phyloP scores from a whole-genome alignment of 2,888 invertebrate genomes.

The Sesamia inferens region DNA sequence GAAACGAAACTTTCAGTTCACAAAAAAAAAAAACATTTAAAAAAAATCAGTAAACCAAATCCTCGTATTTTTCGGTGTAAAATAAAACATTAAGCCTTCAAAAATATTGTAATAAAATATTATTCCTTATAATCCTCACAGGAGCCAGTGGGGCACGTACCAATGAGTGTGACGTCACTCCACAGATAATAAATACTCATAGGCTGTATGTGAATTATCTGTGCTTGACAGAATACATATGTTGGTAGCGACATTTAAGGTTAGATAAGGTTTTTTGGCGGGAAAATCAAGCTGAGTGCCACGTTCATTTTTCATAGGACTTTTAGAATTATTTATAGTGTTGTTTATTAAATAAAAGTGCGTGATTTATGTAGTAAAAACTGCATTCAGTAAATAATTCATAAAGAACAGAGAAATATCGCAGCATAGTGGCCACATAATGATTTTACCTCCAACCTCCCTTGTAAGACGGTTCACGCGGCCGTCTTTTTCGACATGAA shows the following conservation, averaged over 20 bases:
- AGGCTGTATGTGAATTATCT: constrained; percentile 25
- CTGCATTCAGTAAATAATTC: too few species aligned
- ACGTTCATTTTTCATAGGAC: too few species aligned
- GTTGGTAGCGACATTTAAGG: not conserved
- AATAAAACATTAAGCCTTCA: constrained; percentile 40
- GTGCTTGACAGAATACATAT: not conserved
- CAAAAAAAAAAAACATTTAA: not conserved
- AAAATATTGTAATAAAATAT: constrained; percentile 48
- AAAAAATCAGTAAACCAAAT: constrained; percentile 8
- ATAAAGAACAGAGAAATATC: too few species aligned
- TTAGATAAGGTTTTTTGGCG: too few species aligned
- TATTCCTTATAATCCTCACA: constrained; percentile 31
- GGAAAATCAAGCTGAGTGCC: too few species aligned
- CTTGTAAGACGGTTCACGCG: too few species aligned
- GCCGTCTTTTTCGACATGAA: too few species aligned
- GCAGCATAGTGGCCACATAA: too few species aligned
- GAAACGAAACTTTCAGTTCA: not conserved
- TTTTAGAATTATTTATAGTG: too few species aligned
- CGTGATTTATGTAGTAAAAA: too few species aligned
- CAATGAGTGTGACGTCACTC: constrained; percentile 19
- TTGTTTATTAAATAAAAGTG: too few species aligned
- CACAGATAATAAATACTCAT: constrained; percentile 44
- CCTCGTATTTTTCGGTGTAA: constrained; percentile 25
- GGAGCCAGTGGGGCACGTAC: constrained; percentile 33
- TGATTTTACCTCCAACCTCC: too few species aligned